phyloP scores from a whole-genome alignment of 1,140 invertebrate genomes.

The Lasioglossum albipes region DNA sequence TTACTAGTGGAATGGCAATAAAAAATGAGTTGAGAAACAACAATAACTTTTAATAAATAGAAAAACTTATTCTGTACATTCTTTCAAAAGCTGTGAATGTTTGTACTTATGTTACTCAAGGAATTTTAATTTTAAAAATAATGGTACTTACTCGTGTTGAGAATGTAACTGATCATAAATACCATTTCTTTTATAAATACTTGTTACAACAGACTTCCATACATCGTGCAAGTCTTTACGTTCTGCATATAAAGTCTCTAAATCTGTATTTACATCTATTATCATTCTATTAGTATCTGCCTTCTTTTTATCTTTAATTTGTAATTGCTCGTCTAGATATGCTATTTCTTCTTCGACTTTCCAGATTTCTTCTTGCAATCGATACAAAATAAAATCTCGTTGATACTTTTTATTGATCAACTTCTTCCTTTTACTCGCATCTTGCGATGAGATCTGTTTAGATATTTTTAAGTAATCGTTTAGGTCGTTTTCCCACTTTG shows the following conservation, averaged over 20 bases:
- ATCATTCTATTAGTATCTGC: conserved; percentile 77
- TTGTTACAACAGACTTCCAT: conserved; percentile 87
- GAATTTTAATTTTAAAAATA: neutral
- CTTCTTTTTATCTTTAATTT: conserved; percentile 77
- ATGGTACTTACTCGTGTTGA: conserved; percentile 81
- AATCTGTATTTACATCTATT: conserved; percentile 84
- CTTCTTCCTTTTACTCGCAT: conserved; percentile 76
- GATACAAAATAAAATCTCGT: conserved; percentile 80
- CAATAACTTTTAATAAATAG: too few relatives aligned
- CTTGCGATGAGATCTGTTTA: conserved; percentile 80
- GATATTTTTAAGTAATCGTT: conserved; percentile 78
- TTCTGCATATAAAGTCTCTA: conserved; percentile 86
- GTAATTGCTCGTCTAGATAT: conserved; percentile 77
- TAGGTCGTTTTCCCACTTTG: conserved; percentile 80
- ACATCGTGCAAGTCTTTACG: conserved; percentile 84
- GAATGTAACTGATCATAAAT: conserved; percentile 82
- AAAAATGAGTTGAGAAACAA: neutral
- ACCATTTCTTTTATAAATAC: conserved; percentile 85
- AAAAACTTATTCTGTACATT: neutral
- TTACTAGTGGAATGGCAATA: neutral
- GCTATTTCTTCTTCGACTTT: conserved; percentile 79
- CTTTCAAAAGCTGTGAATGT: neutral
- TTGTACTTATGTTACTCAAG: neutral
- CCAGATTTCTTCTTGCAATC: conserved; percentile 80
- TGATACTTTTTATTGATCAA: conserved; percentile 79